Base-by-base conservation (phyloP, 1,140 invertebrate genomes). In the Pogonus chalceus region DNA sequence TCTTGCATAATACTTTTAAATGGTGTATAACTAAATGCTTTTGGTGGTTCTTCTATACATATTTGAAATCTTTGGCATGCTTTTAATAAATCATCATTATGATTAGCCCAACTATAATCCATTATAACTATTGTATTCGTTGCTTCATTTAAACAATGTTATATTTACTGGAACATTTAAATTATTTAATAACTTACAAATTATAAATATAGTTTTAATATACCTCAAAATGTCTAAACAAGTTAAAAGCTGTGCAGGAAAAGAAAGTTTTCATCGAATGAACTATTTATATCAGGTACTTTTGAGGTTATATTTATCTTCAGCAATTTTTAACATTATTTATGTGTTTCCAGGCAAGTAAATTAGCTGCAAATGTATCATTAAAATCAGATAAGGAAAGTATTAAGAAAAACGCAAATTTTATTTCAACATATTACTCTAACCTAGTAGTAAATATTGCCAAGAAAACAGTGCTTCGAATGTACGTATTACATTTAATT, bases 261-360 rank as follows among this genome's bases (percentile, higher is more conserved):
- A 76, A 56, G 77, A 78, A 64, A 67, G 69, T 14, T 74, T 78
- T 60, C 73, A 77, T 60, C 66, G 77, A 47, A 73, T 79, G 52
- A 79, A 78, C 60, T 79, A 72, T 63, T 61, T 79, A n/a, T 77
- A 75, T 61, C 77, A 78, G 62, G 76, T 75, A 65, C 56, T 58
- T 62, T 50, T 43, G 12, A 53, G 31, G 14, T 46, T 53, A 53
- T 20, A 53, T 43, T 18, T 53, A 39, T 43, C 18, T 47, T 52
- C 10, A 47, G 20, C 9, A 20, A 16, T 18, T 3, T 4, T n/a
- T 2, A 46, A 53, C 2, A 16, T 23, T 22, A 53, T 14, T 35
- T 20, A 43, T 51, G 26, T 57, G 55, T 57, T 74, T 73, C 49
- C 59, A 78, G 74, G 67, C 75, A 51, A 72, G 72, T 56, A 76